Evolutionary conservation across 2,113 vertebrate species (phyloP), one percentile per base, ranked within the genome.

Genomic region (Ancistrus triradiatus): DNA sequence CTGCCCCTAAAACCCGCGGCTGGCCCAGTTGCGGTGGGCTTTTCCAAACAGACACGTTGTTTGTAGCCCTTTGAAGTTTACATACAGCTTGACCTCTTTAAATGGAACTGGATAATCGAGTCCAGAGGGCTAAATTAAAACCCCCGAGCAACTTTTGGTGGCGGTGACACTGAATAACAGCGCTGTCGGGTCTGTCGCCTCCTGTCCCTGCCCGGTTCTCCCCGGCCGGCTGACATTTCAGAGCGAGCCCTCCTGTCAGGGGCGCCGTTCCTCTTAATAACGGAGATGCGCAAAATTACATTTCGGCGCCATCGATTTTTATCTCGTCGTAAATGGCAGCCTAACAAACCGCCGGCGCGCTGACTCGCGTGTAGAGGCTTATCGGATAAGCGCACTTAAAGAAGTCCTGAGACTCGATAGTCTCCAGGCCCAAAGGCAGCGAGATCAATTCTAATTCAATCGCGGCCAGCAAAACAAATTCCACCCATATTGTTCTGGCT

Each of bases 391-490:
- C 56, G 70, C 80, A 81, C 79, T 86, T 90, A 86, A 86, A 88
- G 85, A 86, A 90, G 85, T 91, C 88, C 83, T 79, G 84, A 77
- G 80, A 85, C 80, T 86, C 85, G 77, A 72, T 85, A 84, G 84
- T 90, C 87, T 87, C 84, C 82, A 70, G 72, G 79, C 74, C 82
- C 78, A 79, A 82, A 78, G 75, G 84, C 78, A 78, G 86, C 80
- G 89, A 88, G 91, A 94, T 94, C 92, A 91, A 92, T 93, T 84
- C 84, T 92, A 93, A 94, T 91, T 88, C 84, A 89, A 91, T 93
- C 85, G 88, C 82, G 83, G 84, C 78, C 82, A 85, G 81, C 87
- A 89, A 92, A 94, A 88, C 85, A 89, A 90, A 91, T 93, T 88
- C 86, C 82, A 69, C 3, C 1, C 67, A 80, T 78, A 58, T 79